Conservation (phyloP, 92 coral and sea anemone genomes). For the Zoanthus solanderi region DNA sequence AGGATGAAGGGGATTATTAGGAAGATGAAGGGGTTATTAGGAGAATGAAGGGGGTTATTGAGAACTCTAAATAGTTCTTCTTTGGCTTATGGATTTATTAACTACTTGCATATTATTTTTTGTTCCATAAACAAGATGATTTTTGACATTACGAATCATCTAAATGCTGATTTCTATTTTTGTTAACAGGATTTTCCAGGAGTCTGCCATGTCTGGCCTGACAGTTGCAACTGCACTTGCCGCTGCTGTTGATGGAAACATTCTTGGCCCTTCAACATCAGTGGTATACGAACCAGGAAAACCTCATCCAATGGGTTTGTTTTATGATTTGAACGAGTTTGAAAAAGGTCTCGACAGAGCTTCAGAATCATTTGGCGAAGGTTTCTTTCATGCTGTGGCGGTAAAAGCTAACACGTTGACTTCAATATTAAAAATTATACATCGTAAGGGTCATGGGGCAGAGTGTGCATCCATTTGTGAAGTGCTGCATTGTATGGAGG, state of each 20-base stretch:
- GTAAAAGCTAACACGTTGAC: constrained; percentile 88
- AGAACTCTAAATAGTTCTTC: no score
- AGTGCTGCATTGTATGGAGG: constrained; percentile 76
- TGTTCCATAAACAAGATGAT: no score
- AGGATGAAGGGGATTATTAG: no score
- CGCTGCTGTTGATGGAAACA: constrained; percentile 64
- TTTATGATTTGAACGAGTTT: constrained; percentile 90
- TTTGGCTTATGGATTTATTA: no score
- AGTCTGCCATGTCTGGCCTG: constrained; percentile 75
- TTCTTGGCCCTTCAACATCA: constrained; percentile 75
- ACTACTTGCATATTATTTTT: no score
- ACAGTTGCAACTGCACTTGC: constrained; percentile 74
- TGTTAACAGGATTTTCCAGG: background rate
- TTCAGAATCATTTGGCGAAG: constrained; percentile 81
- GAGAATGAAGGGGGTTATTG: no score
- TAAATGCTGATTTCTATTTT: background rate
- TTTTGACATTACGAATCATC: no score
- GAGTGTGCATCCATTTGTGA: constrained; percentile 98
- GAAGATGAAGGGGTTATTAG: no score
- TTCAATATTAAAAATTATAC: constrained; percentile 66
- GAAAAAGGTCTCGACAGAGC: constrained; percentile 80
- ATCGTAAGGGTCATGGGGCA: constrained; percentile 79
- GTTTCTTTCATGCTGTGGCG: constrained; percentile 81
- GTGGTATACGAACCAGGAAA: constrained; percentile 60
- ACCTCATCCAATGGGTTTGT: constrained; percentile 84